These are phyloP conservation scores for Toxonevra muliebris DNA, from an alignment of 2,888 invertebrate genomes.

Conservation along the genomic window DNA sequence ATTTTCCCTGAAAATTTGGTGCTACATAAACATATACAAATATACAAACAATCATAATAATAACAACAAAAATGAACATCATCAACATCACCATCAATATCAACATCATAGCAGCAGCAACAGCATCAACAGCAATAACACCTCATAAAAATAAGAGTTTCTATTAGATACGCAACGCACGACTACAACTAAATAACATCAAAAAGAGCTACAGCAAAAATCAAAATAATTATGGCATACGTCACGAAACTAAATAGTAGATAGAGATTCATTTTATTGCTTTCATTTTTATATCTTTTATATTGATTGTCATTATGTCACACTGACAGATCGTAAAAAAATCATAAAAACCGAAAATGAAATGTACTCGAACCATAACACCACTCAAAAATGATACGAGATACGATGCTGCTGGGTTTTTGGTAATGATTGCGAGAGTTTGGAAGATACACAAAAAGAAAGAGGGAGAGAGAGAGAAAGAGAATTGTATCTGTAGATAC, in stretches of 20 bases:
- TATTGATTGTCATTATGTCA: conserved; percentile 60
- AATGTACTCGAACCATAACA: conserved; percentile 11
- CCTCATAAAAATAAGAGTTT: conserved; percentile 27
- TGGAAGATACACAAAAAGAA: no score
- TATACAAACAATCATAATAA: no score
- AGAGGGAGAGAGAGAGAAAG: no score
- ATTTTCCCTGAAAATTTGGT: conserved; percentile 15
- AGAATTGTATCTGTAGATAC: no score
- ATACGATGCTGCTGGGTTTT: no score
- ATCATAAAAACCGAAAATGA: conserved; percentile 53
- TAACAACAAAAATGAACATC: conserved; percentile 38
- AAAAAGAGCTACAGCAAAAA: conserved; percentile 38
- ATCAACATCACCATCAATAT: conserved; percentile 32
- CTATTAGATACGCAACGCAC: conserved; percentile 16
- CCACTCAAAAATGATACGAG: no score
- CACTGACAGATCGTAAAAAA: conserved; percentile 62
- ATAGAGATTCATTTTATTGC: conserved; percentile 50
- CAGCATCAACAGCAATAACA: conserved; percentile 31
- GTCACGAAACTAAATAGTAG: conserved; percentile 51
- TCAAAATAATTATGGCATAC: conserved; percentile 57
- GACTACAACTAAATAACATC: conserved; percentile 12
- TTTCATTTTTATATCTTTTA: conserved; percentile 43
- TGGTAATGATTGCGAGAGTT: no score
- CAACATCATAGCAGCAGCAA: conserved; percentile 23
- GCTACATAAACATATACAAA: no score